Percentiles rank a stretch among this genome's conserved stretches.
Conservation (phyloP, 2,113 vertebrate species). For the Lathamus discolor region DNA sequence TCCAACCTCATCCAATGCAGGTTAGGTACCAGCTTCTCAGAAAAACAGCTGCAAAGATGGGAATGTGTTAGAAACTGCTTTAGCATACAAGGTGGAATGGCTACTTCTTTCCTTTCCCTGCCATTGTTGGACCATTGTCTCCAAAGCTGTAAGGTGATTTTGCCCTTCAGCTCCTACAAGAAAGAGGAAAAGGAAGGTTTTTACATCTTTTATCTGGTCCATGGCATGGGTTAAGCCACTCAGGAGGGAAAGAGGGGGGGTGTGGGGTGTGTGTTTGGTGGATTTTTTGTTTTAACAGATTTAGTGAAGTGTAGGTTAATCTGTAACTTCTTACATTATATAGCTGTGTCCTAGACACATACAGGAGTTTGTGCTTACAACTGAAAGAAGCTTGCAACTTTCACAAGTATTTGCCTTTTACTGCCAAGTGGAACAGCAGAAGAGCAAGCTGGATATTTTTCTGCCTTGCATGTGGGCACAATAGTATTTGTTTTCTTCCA, state of each 20-base stretch:
- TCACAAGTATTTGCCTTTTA: neutral
- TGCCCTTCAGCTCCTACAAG: neutral
- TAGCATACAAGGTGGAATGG: neutral
- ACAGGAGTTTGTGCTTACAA: neutral
- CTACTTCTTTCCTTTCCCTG: neutral
- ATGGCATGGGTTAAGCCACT: neutral
- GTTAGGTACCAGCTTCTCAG: neutral
- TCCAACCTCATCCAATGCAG: neutral
- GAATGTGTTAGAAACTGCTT: neutral
- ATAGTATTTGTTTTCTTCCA: neutral
- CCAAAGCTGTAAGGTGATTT: neutral
- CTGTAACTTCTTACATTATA: neutral
- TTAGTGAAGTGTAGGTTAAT: neutral
- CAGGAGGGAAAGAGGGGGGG: rapidly evolving
- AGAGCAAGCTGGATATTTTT: neutral
- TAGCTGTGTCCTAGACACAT: neutral
- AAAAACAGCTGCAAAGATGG: neutral
- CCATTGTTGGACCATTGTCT: neutral
- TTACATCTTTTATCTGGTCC: neutral
- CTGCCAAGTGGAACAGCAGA: neutral
- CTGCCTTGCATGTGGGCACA: neutral
- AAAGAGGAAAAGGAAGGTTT: neutral
- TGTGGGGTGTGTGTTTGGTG: neutral
- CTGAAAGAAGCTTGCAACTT: neutral
- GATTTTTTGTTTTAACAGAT: neutral